phyloP scores from a whole-genome alignment of 2,113 vertebrate species.

The Pardalotus punctatus region DNA sequence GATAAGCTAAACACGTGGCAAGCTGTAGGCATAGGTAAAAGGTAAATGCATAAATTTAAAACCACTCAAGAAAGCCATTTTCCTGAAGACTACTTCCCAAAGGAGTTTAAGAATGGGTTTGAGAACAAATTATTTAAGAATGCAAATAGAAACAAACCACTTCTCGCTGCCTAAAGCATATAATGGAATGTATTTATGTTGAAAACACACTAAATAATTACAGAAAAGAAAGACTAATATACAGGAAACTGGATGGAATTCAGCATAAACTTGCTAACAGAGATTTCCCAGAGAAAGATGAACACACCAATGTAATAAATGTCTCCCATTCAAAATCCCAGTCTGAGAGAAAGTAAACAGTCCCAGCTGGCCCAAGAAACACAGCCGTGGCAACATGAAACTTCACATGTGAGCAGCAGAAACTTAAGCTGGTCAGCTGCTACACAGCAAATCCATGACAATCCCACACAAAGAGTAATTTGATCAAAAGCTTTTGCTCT shows the following conservation, averaged over 20 bases:
- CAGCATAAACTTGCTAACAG: not conserved
- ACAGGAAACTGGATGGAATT: not conserved
- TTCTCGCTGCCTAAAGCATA: not conserved
- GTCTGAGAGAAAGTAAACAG: not conserved
- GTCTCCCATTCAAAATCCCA: not conserved
- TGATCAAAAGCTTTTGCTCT: not conserved
- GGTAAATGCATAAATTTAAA: not conserved
- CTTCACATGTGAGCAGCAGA: not conserved
- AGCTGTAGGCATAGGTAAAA: not conserved
- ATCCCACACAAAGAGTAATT: not conserved
- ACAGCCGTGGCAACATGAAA: not conserved
- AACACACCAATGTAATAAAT: not conserved
- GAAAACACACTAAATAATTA: not conserved
- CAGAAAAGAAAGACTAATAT: not conserved
- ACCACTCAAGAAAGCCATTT: not conserved
- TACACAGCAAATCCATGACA: not conserved
- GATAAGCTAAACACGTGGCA: not conserved
- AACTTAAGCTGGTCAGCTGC: slow-evolving; percentile 25
- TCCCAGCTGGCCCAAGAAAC: not conserved
- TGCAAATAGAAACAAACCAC: not conserved
- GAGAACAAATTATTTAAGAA: not conserved
- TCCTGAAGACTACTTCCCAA: not conserved
- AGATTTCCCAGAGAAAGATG: not conserved
- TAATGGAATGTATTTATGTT: not conserved
- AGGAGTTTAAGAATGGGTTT: not conserved